Conservation (phyloP, 2,113 vertebrate genomes). For the Bombycilla garrulus region DNA sequence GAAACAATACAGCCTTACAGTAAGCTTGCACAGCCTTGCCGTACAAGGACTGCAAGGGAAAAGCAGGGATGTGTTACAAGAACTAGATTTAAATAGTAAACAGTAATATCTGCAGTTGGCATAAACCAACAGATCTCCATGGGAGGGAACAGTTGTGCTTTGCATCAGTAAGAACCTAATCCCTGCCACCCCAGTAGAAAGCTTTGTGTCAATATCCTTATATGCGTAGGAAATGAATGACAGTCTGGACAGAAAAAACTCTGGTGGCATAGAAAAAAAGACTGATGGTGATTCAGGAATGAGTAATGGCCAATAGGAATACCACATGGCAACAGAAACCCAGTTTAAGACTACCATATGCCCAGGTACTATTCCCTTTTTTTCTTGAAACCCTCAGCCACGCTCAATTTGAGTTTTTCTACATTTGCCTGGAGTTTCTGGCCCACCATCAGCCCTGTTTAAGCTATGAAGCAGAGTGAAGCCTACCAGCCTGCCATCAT, state of each 20-base stretch:
- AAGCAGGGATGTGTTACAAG: background rate
- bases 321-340: background rate
- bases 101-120: background rate
- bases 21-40: background rate
- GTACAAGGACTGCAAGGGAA: background rate
- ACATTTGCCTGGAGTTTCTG: background rate
- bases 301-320: slow-evolving; percentile 1
- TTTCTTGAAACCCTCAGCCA: background rate
- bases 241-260: background rate
- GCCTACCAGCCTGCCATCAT: background rate
- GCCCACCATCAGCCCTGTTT: background rate
- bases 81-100: slow-evolving; percentile 8
- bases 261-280: background rate
- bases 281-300: slow-evolving; percentile 13
- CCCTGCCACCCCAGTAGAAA: background rate
- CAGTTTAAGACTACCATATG: background rate
- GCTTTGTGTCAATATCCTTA: background rate
- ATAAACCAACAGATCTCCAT: background rate
- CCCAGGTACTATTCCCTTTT: background rate
- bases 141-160: background rate
- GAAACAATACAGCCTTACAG: slow-evolving; percentile 35
- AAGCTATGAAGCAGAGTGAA: background rate
- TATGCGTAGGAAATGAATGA: background rate
- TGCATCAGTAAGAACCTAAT: background rate
- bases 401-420: background rate